Evolutionary conservation across 2,797 vertebrate species (phyloP).

Genomic region (Hafferia zeledoni): DNA sequence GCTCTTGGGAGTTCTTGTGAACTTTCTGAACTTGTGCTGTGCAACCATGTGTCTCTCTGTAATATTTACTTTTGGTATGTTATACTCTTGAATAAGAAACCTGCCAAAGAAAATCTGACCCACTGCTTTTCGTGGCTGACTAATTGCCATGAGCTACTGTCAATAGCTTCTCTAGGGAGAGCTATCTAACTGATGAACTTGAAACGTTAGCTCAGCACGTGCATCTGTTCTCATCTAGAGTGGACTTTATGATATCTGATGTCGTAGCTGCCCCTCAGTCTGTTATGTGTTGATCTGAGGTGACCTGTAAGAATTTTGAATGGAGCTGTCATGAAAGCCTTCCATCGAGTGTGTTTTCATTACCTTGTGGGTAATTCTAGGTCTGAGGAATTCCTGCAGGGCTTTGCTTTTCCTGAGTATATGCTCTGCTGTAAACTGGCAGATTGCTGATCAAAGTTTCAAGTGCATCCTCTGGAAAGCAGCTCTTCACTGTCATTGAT

Average conservation of each 20-base stretch:
- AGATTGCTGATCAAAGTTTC: neutral
- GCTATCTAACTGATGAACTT: neutral
- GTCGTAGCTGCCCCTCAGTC: neutral
- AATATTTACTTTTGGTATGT: conserved; percentile 5
- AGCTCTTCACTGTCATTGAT: neutral
- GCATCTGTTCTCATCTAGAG: neutral
- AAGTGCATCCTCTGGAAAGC: neutral
- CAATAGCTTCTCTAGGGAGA: neutral
- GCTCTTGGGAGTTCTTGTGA: neutral
- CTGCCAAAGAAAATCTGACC: conserved; percentile 14
- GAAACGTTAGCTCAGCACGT: neutral
- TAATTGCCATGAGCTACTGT: neutral
- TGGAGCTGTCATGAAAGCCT: neutral
- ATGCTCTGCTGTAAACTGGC: neutral
- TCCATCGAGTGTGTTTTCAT: neutral
- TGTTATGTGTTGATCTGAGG: neutral
- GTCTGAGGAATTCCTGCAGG: neutral
- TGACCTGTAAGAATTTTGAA: neutral
- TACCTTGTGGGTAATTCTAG: neutral
- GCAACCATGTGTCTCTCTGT: neutral
- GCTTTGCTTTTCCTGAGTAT: neutral
- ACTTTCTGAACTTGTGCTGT: neutral
- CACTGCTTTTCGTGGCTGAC: neutral
- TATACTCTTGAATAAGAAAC: neutral
- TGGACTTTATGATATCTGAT: neutral